A percentile compares a stretch with the other conserved stretches of the same genome.
phyloP scores from a whole-genome alignment of 2,113 vertebrate species.

The Crotalus tigris region DNA sequence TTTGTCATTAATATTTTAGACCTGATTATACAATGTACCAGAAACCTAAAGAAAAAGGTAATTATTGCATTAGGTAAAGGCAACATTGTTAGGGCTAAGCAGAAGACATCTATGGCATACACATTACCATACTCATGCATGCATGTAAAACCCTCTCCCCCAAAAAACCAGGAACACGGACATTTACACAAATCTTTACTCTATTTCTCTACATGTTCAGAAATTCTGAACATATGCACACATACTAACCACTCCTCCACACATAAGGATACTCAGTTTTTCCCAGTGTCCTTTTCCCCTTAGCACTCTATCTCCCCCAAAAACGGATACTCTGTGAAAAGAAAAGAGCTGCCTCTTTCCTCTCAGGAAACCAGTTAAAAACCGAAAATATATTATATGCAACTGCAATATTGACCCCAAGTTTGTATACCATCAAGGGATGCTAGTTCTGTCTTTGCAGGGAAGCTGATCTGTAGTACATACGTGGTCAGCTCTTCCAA shows the following conservation, averaged over 20 bases:
- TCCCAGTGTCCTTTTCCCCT: not conserved
- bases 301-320: not conserved
- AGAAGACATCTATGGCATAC: not conserved
- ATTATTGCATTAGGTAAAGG: not conserved
- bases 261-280: not conserved
- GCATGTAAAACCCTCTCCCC: not conserved
- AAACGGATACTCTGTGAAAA: not conserved
- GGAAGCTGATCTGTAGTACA: not conserved
- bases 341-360: not conserved
- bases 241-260: not conserved
- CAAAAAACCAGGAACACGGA: not conserved
- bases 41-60: not conserved
- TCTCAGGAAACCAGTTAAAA: not conserved
- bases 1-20: not conserved
- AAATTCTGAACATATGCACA: not conserved
- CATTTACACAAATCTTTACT: not conserved
- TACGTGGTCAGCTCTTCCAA: not conserved
- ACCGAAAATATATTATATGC: not conserved
- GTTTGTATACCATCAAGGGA: not conserved
- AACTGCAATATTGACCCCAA: not conserved
- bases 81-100: not conserved
- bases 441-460: not conserved
- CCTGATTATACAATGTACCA: not conserved
- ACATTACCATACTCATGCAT: not conserved
- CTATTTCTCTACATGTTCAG: not conserved